Conservation (phyloP, 2,888 invertebrate species). For the Melanargia galathea region DNA sequence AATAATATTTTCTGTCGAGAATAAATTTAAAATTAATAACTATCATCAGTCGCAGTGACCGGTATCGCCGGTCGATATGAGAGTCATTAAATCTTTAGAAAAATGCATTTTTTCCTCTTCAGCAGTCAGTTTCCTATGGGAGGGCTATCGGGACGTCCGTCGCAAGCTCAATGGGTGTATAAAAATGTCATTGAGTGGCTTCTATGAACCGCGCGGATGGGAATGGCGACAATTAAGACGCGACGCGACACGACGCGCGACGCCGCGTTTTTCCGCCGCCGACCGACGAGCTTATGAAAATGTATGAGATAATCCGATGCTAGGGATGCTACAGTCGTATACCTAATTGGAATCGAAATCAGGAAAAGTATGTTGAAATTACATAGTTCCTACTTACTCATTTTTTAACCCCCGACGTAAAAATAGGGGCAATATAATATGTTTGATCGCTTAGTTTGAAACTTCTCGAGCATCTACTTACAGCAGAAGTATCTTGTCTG, state of each 20-base stretch:
- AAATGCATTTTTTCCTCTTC: conserved; percentile 7
- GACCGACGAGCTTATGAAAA: conserved; percentile 51
- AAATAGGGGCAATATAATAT: too few relatives aligned
- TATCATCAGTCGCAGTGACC: background rate
- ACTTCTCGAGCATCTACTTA: too few relatives aligned
- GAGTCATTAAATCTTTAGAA: background rate
- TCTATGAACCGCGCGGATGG: conserved; percentile 49
- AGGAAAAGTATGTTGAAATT: background rate
- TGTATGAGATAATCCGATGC: conserved; percentile 50
- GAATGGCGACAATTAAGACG: conserved; percentile 55
- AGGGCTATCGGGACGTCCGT: background rate
- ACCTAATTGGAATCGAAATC: background rate
- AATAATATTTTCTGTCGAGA: background rate
- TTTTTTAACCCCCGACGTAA: too few relatives aligned
- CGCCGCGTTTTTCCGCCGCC: conserved; percentile 58
- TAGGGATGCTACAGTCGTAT: background rate
- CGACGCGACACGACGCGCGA: conserved; percentile 43
- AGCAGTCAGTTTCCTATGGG: background rate
- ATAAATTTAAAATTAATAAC: background rate
- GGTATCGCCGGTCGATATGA: background rate
- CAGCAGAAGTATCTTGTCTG: too few relatives aligned
- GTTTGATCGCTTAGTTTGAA: too few relatives aligned
- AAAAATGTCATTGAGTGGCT: conserved; percentile 58
- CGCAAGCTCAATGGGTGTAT: conserved; percentile 49
- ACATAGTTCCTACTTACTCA: too few relatives aligned